A percentile compares a stretch with the other conserved stretches of the same genome.
phyloP scores from a whole-genome alignment of 2,113 vertebrate genomes.

The Platycercus adscitus region DNA sequence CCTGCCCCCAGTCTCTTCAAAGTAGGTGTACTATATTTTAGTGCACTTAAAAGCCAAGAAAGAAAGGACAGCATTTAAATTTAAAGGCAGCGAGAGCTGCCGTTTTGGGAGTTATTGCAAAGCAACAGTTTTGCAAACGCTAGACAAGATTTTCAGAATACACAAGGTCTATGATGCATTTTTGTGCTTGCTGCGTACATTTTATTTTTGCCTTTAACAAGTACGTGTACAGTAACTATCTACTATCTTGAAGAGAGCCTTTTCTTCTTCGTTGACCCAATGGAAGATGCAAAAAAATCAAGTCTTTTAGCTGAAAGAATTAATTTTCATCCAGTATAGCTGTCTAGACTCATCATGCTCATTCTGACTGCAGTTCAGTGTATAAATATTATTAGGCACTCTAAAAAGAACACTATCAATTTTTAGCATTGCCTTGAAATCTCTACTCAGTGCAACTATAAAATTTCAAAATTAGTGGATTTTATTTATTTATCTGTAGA shows the following conservation, averaged over 20 bases:
- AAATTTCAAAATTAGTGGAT: not conserved
- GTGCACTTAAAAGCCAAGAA: not conserved
- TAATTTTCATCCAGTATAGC: conserved; percentile 67
- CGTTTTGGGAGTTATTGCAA: not conserved
- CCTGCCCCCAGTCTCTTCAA: not conserved
- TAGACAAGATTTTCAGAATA: not conserved
- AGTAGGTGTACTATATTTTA: not conserved
- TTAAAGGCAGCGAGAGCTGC: not conserved
- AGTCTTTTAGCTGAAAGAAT: conserved; percentile 59
- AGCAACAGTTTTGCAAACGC: not conserved
- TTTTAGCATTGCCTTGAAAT: conserved; percentile 29
- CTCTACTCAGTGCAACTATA: not conserved
- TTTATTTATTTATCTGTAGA: not conserved
- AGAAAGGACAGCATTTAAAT: not conserved
- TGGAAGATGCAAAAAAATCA: conserved; percentile 54
- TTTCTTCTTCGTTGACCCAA: conserved; percentile 41
- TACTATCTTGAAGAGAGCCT: not conserved
- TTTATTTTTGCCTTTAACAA: conserved; percentile 38
- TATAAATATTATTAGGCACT: conserved; percentile 68
- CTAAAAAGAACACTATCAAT: conserved; percentile 1
- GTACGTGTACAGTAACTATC: conserved; percentile 39
- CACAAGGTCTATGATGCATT: not conserved
- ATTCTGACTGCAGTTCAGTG: conserved; percentile 26
- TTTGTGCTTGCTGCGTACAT: not conserved
- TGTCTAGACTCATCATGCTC: conserved; percentile 65